These are phyloP conservation scores for Elephas maximus DNA, from an alignment of 2,113 vertebrate species.

Conservation along the genomic window DNA sequence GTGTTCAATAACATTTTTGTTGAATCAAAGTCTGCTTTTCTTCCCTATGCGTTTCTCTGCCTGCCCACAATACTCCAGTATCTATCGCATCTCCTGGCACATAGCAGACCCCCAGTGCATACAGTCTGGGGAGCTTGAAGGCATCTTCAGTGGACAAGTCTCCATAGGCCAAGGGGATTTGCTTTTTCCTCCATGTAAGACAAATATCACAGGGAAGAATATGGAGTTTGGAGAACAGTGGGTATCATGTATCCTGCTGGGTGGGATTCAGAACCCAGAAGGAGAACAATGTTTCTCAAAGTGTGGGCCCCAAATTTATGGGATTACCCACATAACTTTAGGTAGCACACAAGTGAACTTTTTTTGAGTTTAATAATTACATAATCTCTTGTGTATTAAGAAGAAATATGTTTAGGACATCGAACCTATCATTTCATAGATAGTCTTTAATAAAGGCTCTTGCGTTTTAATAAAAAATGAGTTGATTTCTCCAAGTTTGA, in stretches of 20 bases:
- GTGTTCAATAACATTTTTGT: background rate
- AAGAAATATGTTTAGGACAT: conserved; percentile 42
- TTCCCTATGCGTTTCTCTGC: background rate
- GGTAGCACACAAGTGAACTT: background rate
- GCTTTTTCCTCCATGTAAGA: background rate
- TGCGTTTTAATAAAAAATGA: conserved; percentile 32
- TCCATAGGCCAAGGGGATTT: background rate
- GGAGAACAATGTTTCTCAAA: background rate
- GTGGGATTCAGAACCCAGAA: background rate
- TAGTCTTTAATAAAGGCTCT: background rate
- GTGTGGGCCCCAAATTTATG: background rate
- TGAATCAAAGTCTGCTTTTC: background rate
- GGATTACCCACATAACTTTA: background rate
- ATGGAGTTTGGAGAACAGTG: background rate
- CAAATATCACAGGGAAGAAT: background rate
- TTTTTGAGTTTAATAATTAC: background rate
- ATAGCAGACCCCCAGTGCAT: background rate
- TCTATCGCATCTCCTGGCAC: background rate
- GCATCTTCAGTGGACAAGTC: background rate
- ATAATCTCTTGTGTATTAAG: background rate
- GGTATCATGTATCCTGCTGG: background rate
- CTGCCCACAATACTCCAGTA: background rate
- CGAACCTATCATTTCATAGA: background rate
- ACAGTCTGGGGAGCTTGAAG: background rate
- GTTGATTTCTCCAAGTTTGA: background rate